Percentiles rank a stretch among this genome's conserved stretches.
phyloP scores from a whole-genome alignment of 2,113 vertebrate species.

The Entelurus aequoreus region DNA sequence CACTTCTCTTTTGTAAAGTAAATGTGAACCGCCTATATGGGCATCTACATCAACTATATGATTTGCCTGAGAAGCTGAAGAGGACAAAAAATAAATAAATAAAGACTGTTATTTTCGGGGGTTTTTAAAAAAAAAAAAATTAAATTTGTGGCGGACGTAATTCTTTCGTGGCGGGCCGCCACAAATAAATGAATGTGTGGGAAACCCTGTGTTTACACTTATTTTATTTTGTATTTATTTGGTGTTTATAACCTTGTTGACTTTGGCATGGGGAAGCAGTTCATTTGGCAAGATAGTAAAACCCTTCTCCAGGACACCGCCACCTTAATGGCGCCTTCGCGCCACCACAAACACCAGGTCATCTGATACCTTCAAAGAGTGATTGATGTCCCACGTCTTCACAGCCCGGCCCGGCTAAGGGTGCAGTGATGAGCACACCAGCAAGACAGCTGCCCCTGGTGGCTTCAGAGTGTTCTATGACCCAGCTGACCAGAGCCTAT shows the following conservation, averaged over 20 bases:
- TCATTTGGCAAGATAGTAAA: slow-evolving; percentile 35
- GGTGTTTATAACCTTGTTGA: slow-evolving; percentile 14
- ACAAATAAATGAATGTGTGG: no score
- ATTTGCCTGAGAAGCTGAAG: no score
- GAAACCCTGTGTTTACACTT: slow-evolving; percentile 43
- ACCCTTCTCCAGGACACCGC: slow-evolving; percentile 6
- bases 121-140: no score
- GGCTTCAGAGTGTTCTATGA: slow-evolving; percentile 36
- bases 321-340: slow-evolving; percentile 18
- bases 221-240: slow-evolving; percentile 22
- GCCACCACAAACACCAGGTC: slow-evolving; percentile 17
- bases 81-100: no score
- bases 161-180: no score
- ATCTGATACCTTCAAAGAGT: slow-evolving; percentile 34
- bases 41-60: no score
- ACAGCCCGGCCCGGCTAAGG: slow-evolving; percentile 1
- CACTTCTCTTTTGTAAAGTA: no score
- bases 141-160: no score
- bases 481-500: slow-evolving; percentile 41
- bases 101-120: no score
- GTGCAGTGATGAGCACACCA: slow-evolving; percentile 23
- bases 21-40: no score
- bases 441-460: slow-evolving; percentile 38
- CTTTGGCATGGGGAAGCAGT: slow-evolving; percentile 5
- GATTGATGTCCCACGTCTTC: slow-evolving; percentile 37